Percentiles rank a stretch among this genome's conserved stretches.
Conservation (phyloP, 37 sponge, comb jelly and placozoan species). For the Halisarca cf. caerulea region DNA sequence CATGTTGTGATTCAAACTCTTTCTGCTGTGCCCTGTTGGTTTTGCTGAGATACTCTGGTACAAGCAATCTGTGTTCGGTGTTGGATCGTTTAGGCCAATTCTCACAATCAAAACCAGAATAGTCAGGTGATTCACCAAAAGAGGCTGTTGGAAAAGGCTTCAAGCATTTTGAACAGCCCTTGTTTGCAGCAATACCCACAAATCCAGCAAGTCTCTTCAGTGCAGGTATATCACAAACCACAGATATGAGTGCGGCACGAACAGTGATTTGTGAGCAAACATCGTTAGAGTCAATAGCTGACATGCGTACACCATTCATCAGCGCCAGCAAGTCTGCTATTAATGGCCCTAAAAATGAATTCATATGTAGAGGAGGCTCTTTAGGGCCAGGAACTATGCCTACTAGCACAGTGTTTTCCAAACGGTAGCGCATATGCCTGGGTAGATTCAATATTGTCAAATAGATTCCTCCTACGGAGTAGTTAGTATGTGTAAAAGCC, state of each 20-base stretch:
- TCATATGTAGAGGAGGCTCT: constrained; percentile 34
- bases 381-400: constrained; percentile 54
- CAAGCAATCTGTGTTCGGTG: not conserved
- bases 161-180: constrained; percentile 62
- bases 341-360: constrained; percentile 38
- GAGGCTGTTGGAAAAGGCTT: constrained; percentile 33
- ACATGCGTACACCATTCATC: constrained; percentile 17
- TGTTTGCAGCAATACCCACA: constrained; percentile 19
- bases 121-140: constrained; percentile 30
- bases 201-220: constrained; percentile 50
- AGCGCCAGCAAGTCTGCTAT: constrained; percentile 33
- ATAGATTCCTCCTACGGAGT: constrained; percentile 59
- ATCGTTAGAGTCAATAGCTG: no score
- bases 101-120: constrained; percentile 43
- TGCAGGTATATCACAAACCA: constrained; percentile 52
- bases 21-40: constrained; percentile 12
- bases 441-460: constrained; percentile 54
- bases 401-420: constrained; percentile 51
- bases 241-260: constrained; percentile 25
- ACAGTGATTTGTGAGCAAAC: not conserved
- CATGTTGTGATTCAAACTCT: constrained; percentile 17
- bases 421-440: constrained; percentile 15
- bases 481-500: constrained; percentile 35
- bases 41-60: not conserved
- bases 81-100: constrained; percentile 25